A percentile compares a stretch with the other conserved stretches of the same genome.
Conservation (phyloP, 2,113 vertebrate genomes). For the Sprattus sprattus region DNA sequence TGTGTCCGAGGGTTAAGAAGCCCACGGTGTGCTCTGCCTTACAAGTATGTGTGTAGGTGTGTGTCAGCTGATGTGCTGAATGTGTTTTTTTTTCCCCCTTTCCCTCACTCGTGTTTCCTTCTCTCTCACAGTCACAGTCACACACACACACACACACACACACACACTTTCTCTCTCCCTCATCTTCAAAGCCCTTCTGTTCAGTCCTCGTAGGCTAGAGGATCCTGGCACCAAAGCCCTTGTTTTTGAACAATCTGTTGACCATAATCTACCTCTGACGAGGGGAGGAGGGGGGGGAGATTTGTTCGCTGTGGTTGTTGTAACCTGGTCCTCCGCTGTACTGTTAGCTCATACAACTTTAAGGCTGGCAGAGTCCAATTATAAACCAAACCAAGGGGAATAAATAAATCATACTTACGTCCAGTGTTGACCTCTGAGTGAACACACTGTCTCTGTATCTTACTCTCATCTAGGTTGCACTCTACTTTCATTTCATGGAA, state of each 20-base stretch:
- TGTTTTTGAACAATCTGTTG: not conserved
- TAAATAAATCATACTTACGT: not conserved
- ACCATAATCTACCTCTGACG: not conserved
- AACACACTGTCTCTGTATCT: not conserved
- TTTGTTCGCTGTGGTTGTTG: not conserved
- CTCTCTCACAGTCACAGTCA: not conserved
- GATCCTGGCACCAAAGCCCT: not conserved
- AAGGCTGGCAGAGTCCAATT: not conserved
- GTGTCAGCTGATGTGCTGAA: not conserved
- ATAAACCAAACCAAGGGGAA: not conserved
- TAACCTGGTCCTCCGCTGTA: not conserved
- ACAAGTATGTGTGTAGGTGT: conserved; percentile 54
- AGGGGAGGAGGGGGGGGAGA: not conserved
- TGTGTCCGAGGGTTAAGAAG: conserved; percentile 51
- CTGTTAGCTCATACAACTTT: not conserved
- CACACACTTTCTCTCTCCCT: not conserved
- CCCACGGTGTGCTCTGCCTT: conserved; percentile 56
- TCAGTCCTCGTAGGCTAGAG: not conserved
- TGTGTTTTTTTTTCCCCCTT: no score
- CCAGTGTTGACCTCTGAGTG: not conserved
- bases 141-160: not conserved
- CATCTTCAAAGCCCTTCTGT: not conserved
- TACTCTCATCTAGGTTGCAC: not conserved
- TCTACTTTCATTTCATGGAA: not conserved
- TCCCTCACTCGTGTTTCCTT: not conserved